phyloP scores from a whole-genome alignment of 2,113 vertebrate genomes.

The Poicephalus meyeri region DNA sequence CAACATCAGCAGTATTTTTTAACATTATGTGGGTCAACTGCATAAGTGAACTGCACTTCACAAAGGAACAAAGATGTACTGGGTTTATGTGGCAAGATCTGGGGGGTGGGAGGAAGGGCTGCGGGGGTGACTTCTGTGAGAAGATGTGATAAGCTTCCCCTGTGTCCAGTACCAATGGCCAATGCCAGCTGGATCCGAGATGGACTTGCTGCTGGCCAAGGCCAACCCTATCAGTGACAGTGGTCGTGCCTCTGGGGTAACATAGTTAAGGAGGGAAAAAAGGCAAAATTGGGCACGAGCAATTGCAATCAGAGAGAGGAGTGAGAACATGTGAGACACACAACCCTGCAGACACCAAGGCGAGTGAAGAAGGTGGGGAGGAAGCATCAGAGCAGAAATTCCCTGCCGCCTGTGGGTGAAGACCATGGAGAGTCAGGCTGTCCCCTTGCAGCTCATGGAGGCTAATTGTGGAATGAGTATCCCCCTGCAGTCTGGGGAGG shows the following conservation, averaged over 20 bases:
- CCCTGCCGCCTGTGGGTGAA: neutral
- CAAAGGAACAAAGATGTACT: neutral
- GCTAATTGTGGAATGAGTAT: neutral
- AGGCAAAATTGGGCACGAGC: neutral
- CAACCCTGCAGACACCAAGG: neutral
- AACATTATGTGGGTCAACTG: neutral
- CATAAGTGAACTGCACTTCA: neutral
- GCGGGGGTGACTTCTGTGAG: neutral
- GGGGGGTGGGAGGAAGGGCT: neutral
- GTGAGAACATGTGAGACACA: neutral
- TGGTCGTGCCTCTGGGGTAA: neutral
- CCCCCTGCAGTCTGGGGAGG: neutral
- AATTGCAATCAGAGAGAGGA: neutral
- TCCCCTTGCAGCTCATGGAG: neutral
- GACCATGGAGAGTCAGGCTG: neutral
- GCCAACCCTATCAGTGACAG: fast-evolving
- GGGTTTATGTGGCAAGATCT: neutral
- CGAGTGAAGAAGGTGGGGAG: neutral
- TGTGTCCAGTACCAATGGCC: fast-evolving
- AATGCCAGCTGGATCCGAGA: neutral
- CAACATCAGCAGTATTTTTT: neutral
- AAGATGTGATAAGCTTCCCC: neutral
- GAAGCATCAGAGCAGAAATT: fast-evolving
- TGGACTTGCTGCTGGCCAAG: fast-evolving
- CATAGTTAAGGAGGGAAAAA: neutral